A percentile compares a stretch with the other conserved stretches of the same genome.
Evolutionary conservation across 2,888 invertebrate genomes (phyloP).

Genomic region (Lithophane semibrunnea): DNA sequence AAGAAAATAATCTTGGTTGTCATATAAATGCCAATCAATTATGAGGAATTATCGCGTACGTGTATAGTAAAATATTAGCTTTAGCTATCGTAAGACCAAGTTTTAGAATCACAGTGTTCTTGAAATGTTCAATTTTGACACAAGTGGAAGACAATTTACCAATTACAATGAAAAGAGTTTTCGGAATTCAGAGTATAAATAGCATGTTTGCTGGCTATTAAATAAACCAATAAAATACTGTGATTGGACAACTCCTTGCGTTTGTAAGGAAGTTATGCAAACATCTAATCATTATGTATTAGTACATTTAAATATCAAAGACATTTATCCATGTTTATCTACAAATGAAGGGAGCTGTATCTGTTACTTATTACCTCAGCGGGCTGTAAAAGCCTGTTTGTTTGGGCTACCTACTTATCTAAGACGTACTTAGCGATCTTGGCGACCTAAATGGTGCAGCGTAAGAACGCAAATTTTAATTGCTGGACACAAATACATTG

Average conservation of each 20-base stretch:
- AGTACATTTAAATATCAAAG: slow-evolving; percentile 60
- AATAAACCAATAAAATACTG: slow-evolving; percentile 59
- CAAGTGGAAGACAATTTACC: slow-evolving; percentile 65
- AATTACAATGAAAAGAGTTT: slow-evolving; percentile 55
- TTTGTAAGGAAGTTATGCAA: slow-evolving; percentile 59
- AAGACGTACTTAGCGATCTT: background rate
- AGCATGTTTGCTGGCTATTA: slow-evolving; percentile 64
- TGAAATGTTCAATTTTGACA: slow-evolving; percentile 49
- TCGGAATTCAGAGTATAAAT: slow-evolving; percentile 52
- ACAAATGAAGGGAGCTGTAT: slow-evolving; percentile 41
- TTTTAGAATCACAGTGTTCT: slow-evolving; percentile 47
- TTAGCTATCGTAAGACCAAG: background rate
- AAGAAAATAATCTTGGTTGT: slow-evolving; percentile 51
- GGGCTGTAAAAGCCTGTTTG: slow-evolving; percentile 21
- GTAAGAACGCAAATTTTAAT: background rate
- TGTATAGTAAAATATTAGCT: slow-evolving; percentile 17
- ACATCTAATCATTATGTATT: slow-evolving; percentile 49
- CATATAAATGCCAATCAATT: slow-evolving; percentile 63
- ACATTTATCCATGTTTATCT: slow-evolving; percentile 59
- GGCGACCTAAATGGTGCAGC: background rate
- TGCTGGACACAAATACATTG: background rate
- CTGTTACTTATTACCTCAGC: slow-evolving; percentile 36
- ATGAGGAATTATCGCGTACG: slow-evolving; percentile 58
- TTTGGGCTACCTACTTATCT: slow-evolving; percentile 23
- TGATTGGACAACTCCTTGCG: slow-evolving; percentile 65